Base-by-base conservation (phyloP, 2,797 vertebrate genomes). In the Holocentrus rufus region DNA sequence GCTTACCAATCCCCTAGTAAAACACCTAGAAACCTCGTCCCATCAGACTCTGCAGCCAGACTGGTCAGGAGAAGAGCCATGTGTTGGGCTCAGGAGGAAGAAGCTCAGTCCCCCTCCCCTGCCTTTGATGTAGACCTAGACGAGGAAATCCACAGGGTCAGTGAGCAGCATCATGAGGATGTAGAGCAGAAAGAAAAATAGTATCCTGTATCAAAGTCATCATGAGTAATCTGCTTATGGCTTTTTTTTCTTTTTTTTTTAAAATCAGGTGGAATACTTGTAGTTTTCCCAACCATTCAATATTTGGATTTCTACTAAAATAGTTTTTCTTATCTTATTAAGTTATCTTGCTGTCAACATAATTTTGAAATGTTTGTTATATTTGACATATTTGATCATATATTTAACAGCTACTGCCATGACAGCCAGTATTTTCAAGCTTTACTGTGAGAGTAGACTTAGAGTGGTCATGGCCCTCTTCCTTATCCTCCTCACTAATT, bases 131-230 rank as follows among this genome's bases (percentile, higher is more conserved):
- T 95, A 94, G 94, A 92, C 69, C 22, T 92, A 92, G 89, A 86
- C 90, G 94, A 95, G 54, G 90, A 64, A 44, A 82, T 76, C 89
- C 85, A 85, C 93, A 94, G 94, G 96, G 96, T 97, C 88, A 94
- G 96, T 97, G 71, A 83, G 67, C 23, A 70, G 63, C 61, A 66
- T 66, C 3, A 22, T 73, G 39, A 74, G 25, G 75, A 65, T 74
- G 7, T 54, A 4, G 49, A 2, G 1, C 59, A 5, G 65, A 58
- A 22, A 49, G 36, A 69, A 72, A 54, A 46, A 2, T 10, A 3
- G 14, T 25, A 2, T 46, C 44, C 44, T 13, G 5, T 8, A 22
- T 10, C 7, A 22, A 10, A 20, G 8, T 20, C 47, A 50, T 50
- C 18, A 50, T n/a, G 7, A 20, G 8, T 9, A 50, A 20, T 46